Evolutionary conservation across 2,113 vertebrate species (phyloP).

Genomic region (Cyrtonyx montezumae): DNA sequence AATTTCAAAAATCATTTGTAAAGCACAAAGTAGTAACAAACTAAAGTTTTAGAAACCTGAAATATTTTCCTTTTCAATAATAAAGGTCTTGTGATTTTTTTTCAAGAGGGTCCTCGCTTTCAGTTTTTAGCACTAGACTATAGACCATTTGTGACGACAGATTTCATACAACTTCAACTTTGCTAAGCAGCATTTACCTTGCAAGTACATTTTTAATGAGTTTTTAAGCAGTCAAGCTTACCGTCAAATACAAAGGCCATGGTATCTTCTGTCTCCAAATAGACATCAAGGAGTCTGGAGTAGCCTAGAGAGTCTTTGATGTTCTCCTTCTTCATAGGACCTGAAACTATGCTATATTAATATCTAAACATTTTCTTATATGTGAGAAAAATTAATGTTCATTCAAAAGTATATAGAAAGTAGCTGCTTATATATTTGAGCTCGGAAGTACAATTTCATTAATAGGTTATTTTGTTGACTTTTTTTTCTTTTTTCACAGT

Average conservation of each 20-base stretch:
- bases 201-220: neutral
- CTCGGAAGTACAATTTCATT: neutral
- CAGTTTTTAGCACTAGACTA: neutral
- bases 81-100: neutral
- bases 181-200: neutral
- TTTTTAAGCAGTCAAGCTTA: neutral
- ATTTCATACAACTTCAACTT: neutral
- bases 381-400: neutral
- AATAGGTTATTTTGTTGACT: neutral
- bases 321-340: neutral
- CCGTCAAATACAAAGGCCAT: neutral
- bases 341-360: rapidly evolving
- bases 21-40: neutral
- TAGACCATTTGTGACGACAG: neutral
- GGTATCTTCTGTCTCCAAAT: neutral
- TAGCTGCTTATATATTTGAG: neutral
- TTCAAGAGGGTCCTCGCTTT: neutral
- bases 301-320: neutral
- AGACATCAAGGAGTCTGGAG: neutral
- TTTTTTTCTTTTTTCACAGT: neutral
- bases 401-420: neutral
- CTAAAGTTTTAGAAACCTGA: neutral
- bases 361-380: neutral
- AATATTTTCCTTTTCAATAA: neutral
- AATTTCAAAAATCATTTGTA: neutral